A percentile compares a stretch with the other conserved stretches of the same genome.
These are phyloP conservation scores for Germaria angustata DNA, from an alignment of 2,888 invertebrate genomes.

Conservation along the genomic window DNA sequence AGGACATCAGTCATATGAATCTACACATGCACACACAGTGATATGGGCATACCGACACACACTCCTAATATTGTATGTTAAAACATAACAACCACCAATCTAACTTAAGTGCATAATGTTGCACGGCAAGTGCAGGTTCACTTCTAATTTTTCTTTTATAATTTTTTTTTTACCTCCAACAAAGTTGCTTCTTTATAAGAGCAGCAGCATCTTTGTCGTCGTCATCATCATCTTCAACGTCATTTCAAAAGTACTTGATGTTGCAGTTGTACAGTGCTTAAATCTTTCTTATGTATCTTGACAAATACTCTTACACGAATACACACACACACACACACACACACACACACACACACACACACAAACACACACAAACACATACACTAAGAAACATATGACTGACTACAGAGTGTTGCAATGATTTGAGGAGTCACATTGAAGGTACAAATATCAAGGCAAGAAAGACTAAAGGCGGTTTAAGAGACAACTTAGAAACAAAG, in stretches of 20 bases:
- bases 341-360: neutral
- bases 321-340: neutral
- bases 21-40: neutral
- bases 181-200: conserved; percentile 43
- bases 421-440: conserved; percentile 26
- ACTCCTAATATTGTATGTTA: neutral
- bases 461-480: conserved; percentile 60
- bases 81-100: conserved; percentile 51
- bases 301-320: conserved; percentile 41
- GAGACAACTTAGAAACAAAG: conserved; percentile 51
- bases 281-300: conserved; percentile 65
- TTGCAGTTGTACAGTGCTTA: conserved; percentile 66
- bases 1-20: neutral
- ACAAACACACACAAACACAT: neutral
- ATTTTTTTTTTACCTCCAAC: neutral
- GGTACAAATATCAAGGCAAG: conserved; percentile 47
- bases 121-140: conserved; percentile 49
- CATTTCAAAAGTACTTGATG: conserved; percentile 63
- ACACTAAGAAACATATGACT: too few relatives aligned
- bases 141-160: neutral
- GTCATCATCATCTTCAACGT: conserved; percentile 71
- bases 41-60: too few relatives aligned
- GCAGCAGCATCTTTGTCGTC: conserved; percentile 52
- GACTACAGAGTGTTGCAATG: neutral
- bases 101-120: conserved; percentile 59